Percentiles rank a stretch among this genome's conserved stretches.
phyloP scores from a whole-genome alignment of 1,140 invertebrate species.

The Agrypnia vestita region DNA sequence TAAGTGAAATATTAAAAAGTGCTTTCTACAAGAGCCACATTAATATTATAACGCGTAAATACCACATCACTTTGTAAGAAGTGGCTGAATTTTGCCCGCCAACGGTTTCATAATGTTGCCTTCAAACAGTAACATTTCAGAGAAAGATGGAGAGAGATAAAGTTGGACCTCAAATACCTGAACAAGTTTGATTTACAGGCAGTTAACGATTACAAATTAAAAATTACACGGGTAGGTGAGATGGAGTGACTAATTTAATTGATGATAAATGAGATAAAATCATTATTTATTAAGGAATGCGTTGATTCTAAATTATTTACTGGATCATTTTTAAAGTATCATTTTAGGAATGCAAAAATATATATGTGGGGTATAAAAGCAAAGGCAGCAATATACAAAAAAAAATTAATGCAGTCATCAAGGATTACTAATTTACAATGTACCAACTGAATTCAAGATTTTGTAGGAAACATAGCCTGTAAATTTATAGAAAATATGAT shows the following conservation, averaged over 20 bases:
- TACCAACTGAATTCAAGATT: too few species aligned
- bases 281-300: neutral
- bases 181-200: conserved; percentile 30
- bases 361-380: too few species aligned
- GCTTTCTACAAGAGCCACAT: neutral
- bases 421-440: too few species aligned
- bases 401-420: too few species aligned
- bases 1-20: neutral
- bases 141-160: neutral
- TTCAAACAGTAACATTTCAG: too few species aligned
- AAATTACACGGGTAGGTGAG: conserved; percentile 31
- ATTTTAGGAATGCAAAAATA: too few species aligned
- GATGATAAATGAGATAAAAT: conserved; percentile 42
- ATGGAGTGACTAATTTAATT: conserved; percentile 20
- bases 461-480: too few species aligned
- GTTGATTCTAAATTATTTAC: conserved; percentile 7
- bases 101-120: neutral
- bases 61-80: neutral
- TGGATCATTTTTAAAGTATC: neutral
- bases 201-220: conserved; percentile 43
- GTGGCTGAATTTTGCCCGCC: neutral
- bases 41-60: neutral
- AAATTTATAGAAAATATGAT: too few species aligned
- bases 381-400: too few species aligned
- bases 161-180: neutral